Conservation (phyloP, 1,140 invertebrate genomes). For the Theocolax elegans region DNA sequence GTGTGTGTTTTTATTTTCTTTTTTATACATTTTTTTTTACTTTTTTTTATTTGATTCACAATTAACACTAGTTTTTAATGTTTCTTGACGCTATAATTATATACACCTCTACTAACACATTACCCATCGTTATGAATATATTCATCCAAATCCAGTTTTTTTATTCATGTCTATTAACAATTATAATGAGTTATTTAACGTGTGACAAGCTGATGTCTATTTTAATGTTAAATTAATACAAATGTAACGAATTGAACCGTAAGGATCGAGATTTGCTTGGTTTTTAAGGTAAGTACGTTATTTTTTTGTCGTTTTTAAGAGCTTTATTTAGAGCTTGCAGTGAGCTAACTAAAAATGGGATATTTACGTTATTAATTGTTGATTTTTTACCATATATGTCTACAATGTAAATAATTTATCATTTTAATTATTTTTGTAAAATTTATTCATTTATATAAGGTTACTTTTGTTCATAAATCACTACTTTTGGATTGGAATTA, state of each 20-base stretch:
- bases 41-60: conserved; percentile 8
- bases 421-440: too few relatives aligned
- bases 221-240: conserved; percentile 6
- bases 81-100: conserved; percentile 37
- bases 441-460: too few relatives aligned
- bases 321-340: background rate
- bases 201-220: conserved; percentile 8
- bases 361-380: too few relatives aligned
- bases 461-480: too few relatives aligned
- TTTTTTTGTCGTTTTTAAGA: background rate
- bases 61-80: conserved; percentile 39
- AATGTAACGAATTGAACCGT: background rate
- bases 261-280: background rate
- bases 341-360: background rate
- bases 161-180: conserved; percentile 27
- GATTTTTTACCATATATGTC: too few relatives aligned
- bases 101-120: conserved; percentile 41
- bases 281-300: conserved; percentile 26
- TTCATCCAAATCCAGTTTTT: conserved; percentile 17
- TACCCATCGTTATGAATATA: background rate
- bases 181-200: background rate
- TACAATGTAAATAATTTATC: too few relatives aligned
- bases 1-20: conserved; percentile 57
- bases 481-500: too few relatives aligned
- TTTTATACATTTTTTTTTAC: conserved; percentile 37